Evolutionary conservation across 92 coral and sea anemone genomes (phyloP).

Genomic region (Metridium senile): DNA sequence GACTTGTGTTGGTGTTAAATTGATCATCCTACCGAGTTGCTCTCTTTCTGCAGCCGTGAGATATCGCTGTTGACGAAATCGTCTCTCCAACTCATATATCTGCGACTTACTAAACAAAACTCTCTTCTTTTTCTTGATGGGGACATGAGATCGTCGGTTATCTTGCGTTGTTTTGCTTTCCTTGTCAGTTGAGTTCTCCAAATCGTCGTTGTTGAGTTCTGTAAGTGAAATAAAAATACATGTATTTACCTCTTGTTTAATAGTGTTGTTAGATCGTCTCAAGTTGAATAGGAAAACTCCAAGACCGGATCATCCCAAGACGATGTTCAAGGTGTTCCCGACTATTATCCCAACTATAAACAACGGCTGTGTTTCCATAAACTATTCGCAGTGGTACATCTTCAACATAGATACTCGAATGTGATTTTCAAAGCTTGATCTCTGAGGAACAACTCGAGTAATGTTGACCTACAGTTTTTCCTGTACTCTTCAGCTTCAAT

Average conservation of each 20-base stretch:
- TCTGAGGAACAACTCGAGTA: slow-evolving; percentile 29
- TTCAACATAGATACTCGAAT: slow-evolving; percentile 4
- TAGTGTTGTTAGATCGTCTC: not conserved
- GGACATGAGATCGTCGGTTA: not conserved
- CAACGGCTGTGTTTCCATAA: slow-evolving; percentile 5
- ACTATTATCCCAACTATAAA: slow-evolving; percentile 11
- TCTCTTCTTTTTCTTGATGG: slow-evolving; percentile 79
- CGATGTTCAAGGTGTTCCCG: not conserved
- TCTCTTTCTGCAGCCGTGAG: slow-evolving; percentile 92
- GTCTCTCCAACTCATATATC: slow-evolving; percentile 86
- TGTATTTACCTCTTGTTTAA: not conserved
- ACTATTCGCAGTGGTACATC: not conserved
- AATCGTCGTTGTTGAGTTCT: slow-evolving; percentile 13
- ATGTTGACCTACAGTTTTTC: slow-evolving; percentile 42
- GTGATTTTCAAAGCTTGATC: slow-evolving; percentile 20
- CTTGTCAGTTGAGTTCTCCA: slow-evolving; percentile 9
- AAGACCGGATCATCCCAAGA: not conserved
- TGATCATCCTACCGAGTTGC: slow-evolving; percentile 82
- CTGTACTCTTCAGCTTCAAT: slow-evolving; percentile 7
- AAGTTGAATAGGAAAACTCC: not conserved
- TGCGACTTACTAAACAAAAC: slow-evolving; percentile 89
- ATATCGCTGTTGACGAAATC: slow-evolving; percentile 94
- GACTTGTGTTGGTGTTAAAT: slow-evolving; percentile 95
- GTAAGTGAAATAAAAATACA: slow-evolving; percentile 16
- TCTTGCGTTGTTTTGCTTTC: slow-evolving; percentile 1